These are phyloP conservation scores for Odontophorus gujanensis DNA, from an alignment of 2,113 vertebrate species.

Conservation along the genomic window DNA sequence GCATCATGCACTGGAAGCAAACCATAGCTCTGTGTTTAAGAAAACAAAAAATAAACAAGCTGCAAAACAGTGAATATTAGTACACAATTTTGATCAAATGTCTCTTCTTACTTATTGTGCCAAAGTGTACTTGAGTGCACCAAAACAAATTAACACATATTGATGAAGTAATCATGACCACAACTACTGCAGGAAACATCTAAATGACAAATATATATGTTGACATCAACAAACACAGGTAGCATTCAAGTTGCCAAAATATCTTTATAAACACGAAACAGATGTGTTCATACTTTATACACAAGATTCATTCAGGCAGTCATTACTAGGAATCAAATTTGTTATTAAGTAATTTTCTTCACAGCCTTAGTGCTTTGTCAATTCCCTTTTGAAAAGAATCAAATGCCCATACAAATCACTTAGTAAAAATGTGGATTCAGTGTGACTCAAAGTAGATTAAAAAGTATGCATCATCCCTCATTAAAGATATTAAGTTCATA, in stretches of 20 bases:
- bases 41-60: neutral
- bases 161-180: neutral
- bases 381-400: neutral
- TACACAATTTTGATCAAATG: neutral
- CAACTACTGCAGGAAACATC: neutral
- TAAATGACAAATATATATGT: neutral
- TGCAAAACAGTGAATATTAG: neutral
- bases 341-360: neutral
- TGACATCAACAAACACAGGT: neutral
- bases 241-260: conserved; percentile 61
- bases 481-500: neutral
- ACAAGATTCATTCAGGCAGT: neutral
- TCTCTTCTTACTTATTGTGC: neutral
- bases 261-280: conserved; percentile 3
- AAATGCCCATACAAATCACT: neutral
- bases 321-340: neutral
- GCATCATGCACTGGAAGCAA: conserved; percentile 23
- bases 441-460: neutral
- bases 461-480: neutral
- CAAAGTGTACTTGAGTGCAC: neutral
- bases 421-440: neutral
- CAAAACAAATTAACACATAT: neutral
- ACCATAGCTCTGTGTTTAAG: neutral
- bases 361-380: neutral
- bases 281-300: neutral